Evolutionary conservation across 2,888 invertebrate species (phyloP).

Genomic region (Latrodectus hesperus): DNA sequence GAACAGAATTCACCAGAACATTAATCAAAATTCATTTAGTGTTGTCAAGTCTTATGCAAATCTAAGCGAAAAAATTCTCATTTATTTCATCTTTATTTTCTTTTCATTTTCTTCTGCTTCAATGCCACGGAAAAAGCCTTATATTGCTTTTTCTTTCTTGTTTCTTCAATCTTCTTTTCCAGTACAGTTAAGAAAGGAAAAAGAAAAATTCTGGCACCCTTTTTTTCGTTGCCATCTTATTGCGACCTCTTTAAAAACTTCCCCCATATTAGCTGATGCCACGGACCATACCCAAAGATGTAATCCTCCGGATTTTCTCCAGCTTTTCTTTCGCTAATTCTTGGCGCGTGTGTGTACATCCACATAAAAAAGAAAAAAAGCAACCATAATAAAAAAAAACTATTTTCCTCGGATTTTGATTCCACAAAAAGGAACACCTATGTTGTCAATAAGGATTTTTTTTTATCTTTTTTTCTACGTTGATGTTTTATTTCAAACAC

Average conservation of each 20-base stretch:
- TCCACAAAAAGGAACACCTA: conserved; percentile 27
- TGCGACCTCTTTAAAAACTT: conserved; percentile 36
- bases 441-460: conserved; percentile 32
- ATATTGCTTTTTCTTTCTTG: conserved; percentile 21
- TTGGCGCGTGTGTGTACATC: conserved; percentile 21
- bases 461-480: too few species aligned
- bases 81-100: conserved; percentile 19
- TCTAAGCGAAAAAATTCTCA: conserved; percentile 19
- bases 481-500: too few species aligned
- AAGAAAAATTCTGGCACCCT: too few species aligned
- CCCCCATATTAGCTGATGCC: conserved; percentile 27
- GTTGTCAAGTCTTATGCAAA: conserved; percentile 29
- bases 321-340: conserved; percentile 40
- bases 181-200: neutral
- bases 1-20: neutral
- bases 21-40: conserved; percentile 41
- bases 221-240: conserved; percentile 11
- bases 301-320: conserved; percentile 38
- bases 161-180: neutral
- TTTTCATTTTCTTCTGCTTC: conserved; percentile 1
- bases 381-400: neutral
- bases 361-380: conserved; percentile 6
- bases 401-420: conserved; percentile 6
- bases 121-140: neutral
- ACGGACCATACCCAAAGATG: neutral